phyloP scores from a whole-genome alignment of 2,888 invertebrate species.

The Rotaria macrura region DNA sequence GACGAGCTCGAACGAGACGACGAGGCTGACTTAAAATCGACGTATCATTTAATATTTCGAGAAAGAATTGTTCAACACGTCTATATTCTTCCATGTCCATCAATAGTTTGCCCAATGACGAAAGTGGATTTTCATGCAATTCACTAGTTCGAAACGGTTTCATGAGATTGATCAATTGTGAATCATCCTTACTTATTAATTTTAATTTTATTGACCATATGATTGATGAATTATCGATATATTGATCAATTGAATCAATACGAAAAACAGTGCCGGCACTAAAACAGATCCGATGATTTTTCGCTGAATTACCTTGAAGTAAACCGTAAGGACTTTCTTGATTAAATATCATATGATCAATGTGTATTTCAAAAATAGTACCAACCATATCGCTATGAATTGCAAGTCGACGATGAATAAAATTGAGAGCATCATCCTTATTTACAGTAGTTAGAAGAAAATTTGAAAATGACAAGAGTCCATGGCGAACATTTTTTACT shows the following conservation, averaged over 20 bases:
- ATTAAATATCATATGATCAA: background rate
- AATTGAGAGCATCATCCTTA: background rate
- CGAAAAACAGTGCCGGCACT: background rate
- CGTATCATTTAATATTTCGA: background rate
- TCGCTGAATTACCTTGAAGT: background rate
- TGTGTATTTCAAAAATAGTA: background rate
- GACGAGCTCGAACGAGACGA: background rate
- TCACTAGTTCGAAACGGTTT: background rate
- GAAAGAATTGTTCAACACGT: background rate
- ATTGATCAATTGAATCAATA: background rate
- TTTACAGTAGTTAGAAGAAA: background rate
- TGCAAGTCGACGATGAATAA: background rate
- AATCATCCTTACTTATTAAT: background rate
- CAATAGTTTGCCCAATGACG: background rate
- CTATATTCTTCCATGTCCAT: background rate
- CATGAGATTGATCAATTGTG: background rate
- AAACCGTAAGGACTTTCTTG: background rate
- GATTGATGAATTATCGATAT: background rate
- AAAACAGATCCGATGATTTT: background rate
- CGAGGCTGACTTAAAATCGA: background rate
- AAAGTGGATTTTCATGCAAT: background rate
- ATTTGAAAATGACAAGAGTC: background rate
- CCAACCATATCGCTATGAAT: background rate
- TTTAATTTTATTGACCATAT: background rate
- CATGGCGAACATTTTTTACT: background rate